A percentile compares a stretch with the other conserved stretches of the same genome.
Conservation (phyloP, 35 echinoderm and acorn worm species). For the Acanthaster planci region DNA sequence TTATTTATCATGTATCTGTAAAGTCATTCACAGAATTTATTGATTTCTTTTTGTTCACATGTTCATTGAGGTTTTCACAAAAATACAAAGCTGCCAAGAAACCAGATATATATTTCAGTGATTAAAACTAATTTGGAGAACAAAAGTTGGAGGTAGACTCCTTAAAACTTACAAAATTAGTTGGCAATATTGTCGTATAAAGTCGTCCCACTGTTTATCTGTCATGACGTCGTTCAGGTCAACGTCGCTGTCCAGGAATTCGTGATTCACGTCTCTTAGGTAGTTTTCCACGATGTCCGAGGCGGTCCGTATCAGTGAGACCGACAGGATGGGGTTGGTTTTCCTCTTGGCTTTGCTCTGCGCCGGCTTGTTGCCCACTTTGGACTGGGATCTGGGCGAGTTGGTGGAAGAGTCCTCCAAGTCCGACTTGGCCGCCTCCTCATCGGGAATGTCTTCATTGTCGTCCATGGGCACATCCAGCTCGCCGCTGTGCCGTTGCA, state of each 20-base stretch:
- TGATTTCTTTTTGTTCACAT: no score
- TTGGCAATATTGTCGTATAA: slow-evolving; percentile 92
- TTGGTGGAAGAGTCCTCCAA: background rate
- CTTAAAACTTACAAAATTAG: slow-evolving; percentile 71
- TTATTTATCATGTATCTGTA: no score
- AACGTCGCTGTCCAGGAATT: slow-evolving; percentile 59
- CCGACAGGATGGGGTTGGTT: slow-evolving; percentile 32
- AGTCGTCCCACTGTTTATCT: slow-evolving; percentile 74
- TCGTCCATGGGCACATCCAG: slow-evolving; percentile 48
- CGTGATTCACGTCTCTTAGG: slow-evolving; percentile 52
- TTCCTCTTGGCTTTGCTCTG: slow-evolving; percentile 54
- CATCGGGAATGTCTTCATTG: slow-evolving; percentile 46
- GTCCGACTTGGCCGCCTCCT: slow-evolving; percentile 27
- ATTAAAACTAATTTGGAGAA: no score
- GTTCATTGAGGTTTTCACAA: no score
- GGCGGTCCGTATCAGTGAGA: slow-evolving; percentile 58
- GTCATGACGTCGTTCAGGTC: slow-evolving; percentile 35
- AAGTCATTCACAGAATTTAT: no score
- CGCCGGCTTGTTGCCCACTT: background rate
- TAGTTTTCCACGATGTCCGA: slow-evolving; percentile 67
- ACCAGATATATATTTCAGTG: no score
- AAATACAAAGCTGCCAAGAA: no score
- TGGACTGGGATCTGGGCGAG: background rate
- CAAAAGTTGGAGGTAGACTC: background rate
- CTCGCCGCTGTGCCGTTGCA: slow-evolving; percentile 77